Evolutionary conservation across 2,888 invertebrate species (phyloP).

Genomic region (Andricus curvator): DNA sequence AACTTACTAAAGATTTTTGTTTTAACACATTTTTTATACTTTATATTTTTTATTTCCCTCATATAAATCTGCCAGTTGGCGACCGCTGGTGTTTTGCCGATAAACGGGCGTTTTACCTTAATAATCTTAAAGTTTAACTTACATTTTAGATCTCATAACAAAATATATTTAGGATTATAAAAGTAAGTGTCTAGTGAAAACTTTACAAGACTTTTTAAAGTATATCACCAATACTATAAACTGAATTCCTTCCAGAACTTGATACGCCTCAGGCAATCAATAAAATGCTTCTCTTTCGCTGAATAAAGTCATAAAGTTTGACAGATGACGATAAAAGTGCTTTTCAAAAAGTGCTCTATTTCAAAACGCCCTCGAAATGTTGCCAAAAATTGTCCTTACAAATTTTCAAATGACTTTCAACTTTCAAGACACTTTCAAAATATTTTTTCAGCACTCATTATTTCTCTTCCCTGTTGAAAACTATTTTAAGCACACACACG

Average conservation of each 20-base stretch:
- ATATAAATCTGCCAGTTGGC: too few relatives aligned
- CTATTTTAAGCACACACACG: not conserved
- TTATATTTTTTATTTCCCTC: too few relatives aligned
- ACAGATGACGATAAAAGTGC: conserved; percentile 3
- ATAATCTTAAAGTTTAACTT: too few relatives aligned
- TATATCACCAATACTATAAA: not conserved
- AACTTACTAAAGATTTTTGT: too few relatives aligned
- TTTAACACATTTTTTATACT: too few relatives aligned
- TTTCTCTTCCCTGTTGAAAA: not conserved
- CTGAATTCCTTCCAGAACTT: not conserved
- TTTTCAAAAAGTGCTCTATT: conserved; percentile 8
- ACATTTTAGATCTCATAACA: too few relatives aligned
- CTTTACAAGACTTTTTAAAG: not conserved
- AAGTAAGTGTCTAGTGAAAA: not conserved
- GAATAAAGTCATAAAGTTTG: conserved; percentile 10
- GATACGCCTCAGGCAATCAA: conserved; percentile 12
- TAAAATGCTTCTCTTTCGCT: conserved; percentile 4
- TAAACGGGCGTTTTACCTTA: too few relatives aligned
- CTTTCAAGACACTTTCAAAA: not conserved
- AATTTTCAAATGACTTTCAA: not conserved
- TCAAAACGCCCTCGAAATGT: not conserved
- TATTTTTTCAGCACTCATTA: not conserved
- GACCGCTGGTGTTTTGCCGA: too few relatives aligned
- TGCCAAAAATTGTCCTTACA: not conserved
- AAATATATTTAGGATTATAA: not conserved